Evolutionary conservation across 1,140 invertebrate species (phyloP), one percentile per base, ranked within the genome.

Genomic region (Tetranychus cinnabarinus): DNA sequence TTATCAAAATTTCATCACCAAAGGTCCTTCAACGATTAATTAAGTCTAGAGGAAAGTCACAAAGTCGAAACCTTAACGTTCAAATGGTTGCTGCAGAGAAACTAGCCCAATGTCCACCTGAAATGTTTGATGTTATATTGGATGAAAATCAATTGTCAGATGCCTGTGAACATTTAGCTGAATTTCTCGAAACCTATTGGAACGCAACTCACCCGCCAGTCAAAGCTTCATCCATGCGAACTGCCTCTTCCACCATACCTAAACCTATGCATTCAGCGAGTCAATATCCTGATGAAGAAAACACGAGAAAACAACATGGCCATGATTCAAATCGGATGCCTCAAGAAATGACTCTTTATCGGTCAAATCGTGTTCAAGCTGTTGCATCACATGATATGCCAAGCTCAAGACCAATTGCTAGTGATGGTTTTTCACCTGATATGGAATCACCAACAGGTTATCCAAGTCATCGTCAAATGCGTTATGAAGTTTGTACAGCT

Each of bases 41-140:
- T 69, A 99, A 99, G 78, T 96, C 92, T 35, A 81, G 96, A 59
- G 93, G 95, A 61, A 99, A 99, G 76, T 92, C 90, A 39, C 96
- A 99, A 77, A 84, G 84, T 63, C 81, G 93, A 69, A 93, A 97
- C 76, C 80, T 98, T 68, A 97, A 91, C 72, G 93, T 98, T 66
- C 96, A 99, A 79, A 88, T 98, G 87, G 92, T 97, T 62, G 93
- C 95, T 37, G 91, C 96, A 52, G 96, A 99, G 73, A 99, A 99
- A 74, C 76, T 99, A 70, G 82, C 88, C 59, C 95, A 98, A 75
- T 98, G 95, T 79, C 87, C 89, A 65, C 80, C 83, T 23, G 92
- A 97, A 72, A 92, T 97, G 88, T 99, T 99, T 76, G 96, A 99
- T 75, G 85, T 99, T 46, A 86, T 97, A 62, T 77, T 99, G 64